These are phyloP conservation scores for Stegostoma tigrinum DNA, from an alignment of 2,113 vertebrate genomes.

Conservation along the genomic window DNA sequence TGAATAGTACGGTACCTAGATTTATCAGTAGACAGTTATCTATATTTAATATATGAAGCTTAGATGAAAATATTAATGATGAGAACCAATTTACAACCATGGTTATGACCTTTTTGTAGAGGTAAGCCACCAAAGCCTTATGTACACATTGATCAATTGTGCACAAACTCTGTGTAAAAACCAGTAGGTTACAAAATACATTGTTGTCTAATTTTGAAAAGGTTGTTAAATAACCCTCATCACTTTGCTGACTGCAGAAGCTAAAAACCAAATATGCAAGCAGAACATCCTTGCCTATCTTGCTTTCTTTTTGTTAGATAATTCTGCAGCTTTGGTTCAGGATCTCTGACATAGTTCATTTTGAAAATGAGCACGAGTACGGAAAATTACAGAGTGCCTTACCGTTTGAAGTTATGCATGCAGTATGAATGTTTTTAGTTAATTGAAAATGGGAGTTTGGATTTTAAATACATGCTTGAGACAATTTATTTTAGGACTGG, in stretches of 20 bases:
- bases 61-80: not conserved
- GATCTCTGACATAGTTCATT: not conserved
- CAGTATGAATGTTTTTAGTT: not conserved
- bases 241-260: not conserved
- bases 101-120: not conserved
- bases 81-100: no score
- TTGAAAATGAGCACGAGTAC: not conserved
- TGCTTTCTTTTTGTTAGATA: not conserved
- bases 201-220: not conserved
- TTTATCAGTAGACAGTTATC: not conserved
- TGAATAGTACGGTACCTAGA: not conserved
- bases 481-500: not conserved
- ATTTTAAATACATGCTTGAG: not conserved
- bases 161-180: not conserved
- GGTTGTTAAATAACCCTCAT: not conserved
- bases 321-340: not conserved
- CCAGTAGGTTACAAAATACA: not conserved
- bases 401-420: not conserved
- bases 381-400: not conserved
- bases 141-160: not conserved
- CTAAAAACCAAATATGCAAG: no score
- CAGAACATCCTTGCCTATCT: not conserved
- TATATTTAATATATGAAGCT: not conserved
- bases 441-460: not conserved
- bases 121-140: not conserved